Evolutionary conservation across 2,113 vertebrate species (phyloP).

Genomic region (Pandion haliaetus): DNA sequence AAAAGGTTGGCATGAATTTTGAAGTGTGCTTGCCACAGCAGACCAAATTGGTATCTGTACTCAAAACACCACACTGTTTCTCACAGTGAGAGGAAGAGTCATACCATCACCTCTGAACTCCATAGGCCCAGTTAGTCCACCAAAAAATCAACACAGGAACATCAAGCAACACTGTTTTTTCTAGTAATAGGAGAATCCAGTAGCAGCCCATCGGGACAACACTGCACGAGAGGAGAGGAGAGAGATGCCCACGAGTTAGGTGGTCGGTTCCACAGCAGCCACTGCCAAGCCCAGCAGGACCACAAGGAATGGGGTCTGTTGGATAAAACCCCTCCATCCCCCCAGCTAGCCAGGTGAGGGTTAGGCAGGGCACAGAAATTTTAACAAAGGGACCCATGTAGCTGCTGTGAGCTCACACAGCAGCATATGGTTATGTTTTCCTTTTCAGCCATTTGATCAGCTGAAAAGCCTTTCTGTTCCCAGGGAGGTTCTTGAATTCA

Average conservation of each 20-base stretch:
- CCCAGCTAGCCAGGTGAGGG: background rate
- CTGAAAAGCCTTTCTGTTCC: background rate
- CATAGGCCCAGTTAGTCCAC: background rate
- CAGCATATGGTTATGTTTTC: background rate
- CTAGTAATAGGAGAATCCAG: background rate
- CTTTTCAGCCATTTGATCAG: background rate
- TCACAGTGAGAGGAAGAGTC: background rate
- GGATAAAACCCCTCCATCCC: background rate
- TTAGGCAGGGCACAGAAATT: background rate
- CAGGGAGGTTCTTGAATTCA: background rate
- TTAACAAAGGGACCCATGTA: background rate
- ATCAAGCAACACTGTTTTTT: background rate
- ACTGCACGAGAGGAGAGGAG: background rate
- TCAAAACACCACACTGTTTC: background rate
- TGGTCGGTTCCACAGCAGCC: background rate
- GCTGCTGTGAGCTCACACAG: accelerated
- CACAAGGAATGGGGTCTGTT: accelerated
- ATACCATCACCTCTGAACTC: background rate
- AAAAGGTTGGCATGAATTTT: background rate
- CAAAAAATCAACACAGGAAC: background rate
- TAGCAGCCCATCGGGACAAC: background rate
- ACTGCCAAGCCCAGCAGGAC: background rate
- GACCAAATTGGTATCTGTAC: background rate
- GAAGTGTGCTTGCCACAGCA: background rate
- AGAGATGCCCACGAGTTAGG: background rate